Percentiles rank a stretch among this genome's conserved stretches.
These are phyloP conservation scores for Pseudeuparius sepicola DNA, from an alignment of 2,888 invertebrate species.

Conservation along the genomic window DNA sequence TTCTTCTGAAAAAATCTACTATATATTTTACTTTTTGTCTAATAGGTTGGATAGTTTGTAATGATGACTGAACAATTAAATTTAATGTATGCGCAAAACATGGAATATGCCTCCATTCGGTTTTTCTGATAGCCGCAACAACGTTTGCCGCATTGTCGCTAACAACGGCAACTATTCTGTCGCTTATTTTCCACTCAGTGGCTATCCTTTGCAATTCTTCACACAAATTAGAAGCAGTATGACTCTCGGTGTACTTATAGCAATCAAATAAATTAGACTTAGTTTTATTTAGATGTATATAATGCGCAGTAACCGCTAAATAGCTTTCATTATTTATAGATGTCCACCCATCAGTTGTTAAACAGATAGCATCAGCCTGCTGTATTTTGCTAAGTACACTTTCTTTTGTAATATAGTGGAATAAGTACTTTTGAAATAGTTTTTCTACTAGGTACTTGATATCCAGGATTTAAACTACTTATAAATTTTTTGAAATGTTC, in stretches of 20 bases:
- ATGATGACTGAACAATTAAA: conserved; percentile 12
- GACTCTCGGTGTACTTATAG: conserved; percentile 6
- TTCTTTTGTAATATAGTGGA: too few species aligned
- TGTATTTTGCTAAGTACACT: too few species aligned
- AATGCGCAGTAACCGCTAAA: conserved; percentile 6
- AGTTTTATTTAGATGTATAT: conserved; percentile 1
- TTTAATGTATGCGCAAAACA: conserved; percentile 18
- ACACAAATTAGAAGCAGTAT: conserved; percentile 8
- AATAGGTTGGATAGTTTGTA: conserved; percentile 6
- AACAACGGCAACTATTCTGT: conserved; percentile 11
- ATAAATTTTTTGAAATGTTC: conserved; percentile 14
- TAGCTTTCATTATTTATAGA: conserved; percentile 4
- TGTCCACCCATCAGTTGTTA: conserved; percentile 8
- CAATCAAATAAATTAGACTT: conserved; percentile 8
- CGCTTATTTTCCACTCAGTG: conserved; percentile 8
- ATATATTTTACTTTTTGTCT: conserved; percentile 15
- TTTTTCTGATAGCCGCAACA: conserved; percentile 5
- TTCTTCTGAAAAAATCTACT: conserved; percentile 14
- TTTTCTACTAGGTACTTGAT: conserved; percentile 11
- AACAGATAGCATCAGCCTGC: too few species aligned
- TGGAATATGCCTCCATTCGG: conserved; percentile 11
- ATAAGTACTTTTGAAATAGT: conserved; percentile 10
- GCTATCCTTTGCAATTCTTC: conserved; percentile 2
- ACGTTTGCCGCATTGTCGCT: conserved; percentile 13
- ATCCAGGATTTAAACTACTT: conserved; percentile 10